Evolutionary conservation across 2,113 vertebrate species (phyloP).

Genomic region (Erythrolamprus reginae): DNA sequence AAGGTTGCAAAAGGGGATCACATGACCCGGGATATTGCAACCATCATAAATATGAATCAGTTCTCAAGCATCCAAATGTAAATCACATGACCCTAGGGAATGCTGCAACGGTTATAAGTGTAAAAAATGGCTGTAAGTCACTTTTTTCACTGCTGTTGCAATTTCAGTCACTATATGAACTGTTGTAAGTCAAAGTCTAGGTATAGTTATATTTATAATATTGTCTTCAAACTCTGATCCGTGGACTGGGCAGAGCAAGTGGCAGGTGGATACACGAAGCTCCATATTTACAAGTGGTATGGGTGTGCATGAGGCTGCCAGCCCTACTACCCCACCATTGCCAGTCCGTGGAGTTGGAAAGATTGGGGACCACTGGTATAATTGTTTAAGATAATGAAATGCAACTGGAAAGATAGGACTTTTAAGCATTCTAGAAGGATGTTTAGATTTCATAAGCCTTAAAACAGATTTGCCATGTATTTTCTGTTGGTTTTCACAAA

Average conservation of each 20-base stretch:
- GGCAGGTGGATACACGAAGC: not conserved
- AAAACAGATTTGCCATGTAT: not conserved
- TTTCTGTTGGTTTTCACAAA: not conserved
- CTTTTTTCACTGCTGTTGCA: not conserved
- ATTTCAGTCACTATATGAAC: not conserved
- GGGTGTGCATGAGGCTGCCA: no score
- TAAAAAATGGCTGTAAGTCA: not conserved
- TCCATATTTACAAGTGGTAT: not conserved
- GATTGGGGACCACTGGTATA: not conserved
- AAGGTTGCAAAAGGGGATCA: not conserved
- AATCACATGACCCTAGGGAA: not conserved
- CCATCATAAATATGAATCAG: not conserved
- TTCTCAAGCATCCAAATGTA: not conserved
- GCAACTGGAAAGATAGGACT: not conserved
- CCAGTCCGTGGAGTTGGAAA: not conserved
- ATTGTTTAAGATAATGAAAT: not conserved
- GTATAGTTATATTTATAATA: not conserved
- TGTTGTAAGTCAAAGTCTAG: not conserved
- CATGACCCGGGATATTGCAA: not conserved
- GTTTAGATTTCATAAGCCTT: not conserved
- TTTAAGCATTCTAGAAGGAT: not conserved
- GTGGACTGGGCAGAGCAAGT: not conserved
- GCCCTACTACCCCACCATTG: not conserved
- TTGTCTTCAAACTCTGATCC: not conserved
- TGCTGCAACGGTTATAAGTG: not conserved